Evolutionary conservation across 2,797 vertebrate genomes (phyloP).

Genomic region (Xiphophorus birchmanni): DNA sequence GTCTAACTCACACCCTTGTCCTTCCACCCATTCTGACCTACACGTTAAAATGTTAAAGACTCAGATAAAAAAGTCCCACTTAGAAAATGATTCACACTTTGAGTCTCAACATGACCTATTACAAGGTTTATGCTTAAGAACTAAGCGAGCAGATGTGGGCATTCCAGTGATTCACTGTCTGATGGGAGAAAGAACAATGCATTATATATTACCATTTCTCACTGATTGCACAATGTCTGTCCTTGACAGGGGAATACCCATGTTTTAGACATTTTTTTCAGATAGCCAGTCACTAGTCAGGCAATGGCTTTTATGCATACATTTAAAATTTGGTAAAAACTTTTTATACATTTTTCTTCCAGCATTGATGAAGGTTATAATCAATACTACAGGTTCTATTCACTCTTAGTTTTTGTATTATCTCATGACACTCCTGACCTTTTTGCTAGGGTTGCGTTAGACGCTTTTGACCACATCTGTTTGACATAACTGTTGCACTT

Average conservation of each 20-base stretch:
- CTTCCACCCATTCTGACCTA: conserved; percentile 42
- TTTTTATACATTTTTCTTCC: neutral
- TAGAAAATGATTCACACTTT: conserved; percentile 64
- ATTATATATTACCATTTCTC: conserved; percentile 20
- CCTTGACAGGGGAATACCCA: conserved; percentile 49
- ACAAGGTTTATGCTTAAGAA: conserved; percentile 45
- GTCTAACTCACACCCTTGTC: conserved; percentile 32
- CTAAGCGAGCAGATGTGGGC: conserved; percentile 49
- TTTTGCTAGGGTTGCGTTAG: neutral
- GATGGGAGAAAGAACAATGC: conserved; percentile 21
- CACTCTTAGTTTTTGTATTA: neutral
- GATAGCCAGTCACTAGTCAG: neutral
- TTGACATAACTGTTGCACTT: conserved; percentile 4
- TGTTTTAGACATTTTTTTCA: conserved; percentile 29
- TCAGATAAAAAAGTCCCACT: conserved; percentile 52
- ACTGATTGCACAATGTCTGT: conserved; percentile 30
- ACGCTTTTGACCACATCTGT: neutral
- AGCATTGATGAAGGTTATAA: neutral
- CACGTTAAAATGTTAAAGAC: conserved; percentile 35
- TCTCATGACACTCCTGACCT: neutral
- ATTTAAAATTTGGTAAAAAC: neutral
- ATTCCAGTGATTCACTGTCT: conserved; percentile 72
- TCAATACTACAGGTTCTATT: neutral
- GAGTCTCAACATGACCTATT: conserved; percentile 56
- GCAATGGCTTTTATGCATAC: neutral